Evolutionary conservation across 2,888 invertebrate genomes (phyloP), one percentile per base, ranked within the genome.

Genomic region (Volucella bombylans): DNA sequence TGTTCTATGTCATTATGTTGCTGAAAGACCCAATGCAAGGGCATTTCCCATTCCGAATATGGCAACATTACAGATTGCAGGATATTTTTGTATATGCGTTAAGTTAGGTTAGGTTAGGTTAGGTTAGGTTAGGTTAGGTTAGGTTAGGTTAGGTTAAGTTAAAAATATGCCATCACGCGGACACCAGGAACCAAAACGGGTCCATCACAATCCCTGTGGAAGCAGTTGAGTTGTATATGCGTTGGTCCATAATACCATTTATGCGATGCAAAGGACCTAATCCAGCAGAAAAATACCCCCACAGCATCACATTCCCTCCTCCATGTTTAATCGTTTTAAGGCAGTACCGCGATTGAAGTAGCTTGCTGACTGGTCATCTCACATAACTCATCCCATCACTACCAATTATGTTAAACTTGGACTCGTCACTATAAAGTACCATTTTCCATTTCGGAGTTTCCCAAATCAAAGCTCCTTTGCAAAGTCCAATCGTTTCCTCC

Each of bases 41-140:
- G 55, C 38, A 55, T 55, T 55, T 55, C 23, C n/a, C 38, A 31
- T 14, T 38, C 55, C 38, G 55, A 18, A 8, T 14, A 55, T 14
- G 55, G 38, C 38, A 55, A 38, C 55, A 55, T 55, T 4, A 31
- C 38, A 38, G 12, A 8, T 38, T 55, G 38, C 31, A 55, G 39
- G 4, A 55, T 55, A 8, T 55, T 38, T 38, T 8, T 38, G 38
- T 54, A 38, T 9, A 54, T 14, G 38, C 8, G 12, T 9, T 38
- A n/a, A n/a, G n/a, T n/a, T n/a, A n/a, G n/a, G n/a, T n/a, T n/a
- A n/a, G n/a, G n/a, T n/a, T n/a, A n/a, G n/a, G n/a, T n/a, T n/a
- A n/a, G n/a, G n/a, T n/a, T n/a, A n/a, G n/a, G n/a, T n/a, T n/a
- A n/a, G n/a, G n/a, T n/a, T n/a, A n/a, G n/a, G n/a, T n/a, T n/a